Base-by-base conservation (phyloP, 2,113 vertebrate species). In the Eretmochelys imbricata region DNA sequence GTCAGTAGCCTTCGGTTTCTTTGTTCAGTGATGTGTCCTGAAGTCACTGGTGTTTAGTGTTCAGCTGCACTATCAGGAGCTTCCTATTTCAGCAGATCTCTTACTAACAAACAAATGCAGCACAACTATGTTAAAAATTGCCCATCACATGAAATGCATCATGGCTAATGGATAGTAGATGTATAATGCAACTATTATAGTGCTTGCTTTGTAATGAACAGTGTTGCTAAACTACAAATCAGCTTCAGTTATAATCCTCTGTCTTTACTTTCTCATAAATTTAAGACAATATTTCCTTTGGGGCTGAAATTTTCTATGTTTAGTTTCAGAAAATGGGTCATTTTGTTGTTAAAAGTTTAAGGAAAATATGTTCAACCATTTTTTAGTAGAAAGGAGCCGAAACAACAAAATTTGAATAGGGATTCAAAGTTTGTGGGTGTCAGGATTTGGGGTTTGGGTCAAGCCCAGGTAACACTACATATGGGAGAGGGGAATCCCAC, bases 1-100 rank as follows among this genome's bases (percentile, higher is more conserved):
- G 88, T 94, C 85, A 85, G 65, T 88, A 89, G 80, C 85, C 93
- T 89, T 92, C 48, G 24, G 48, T 57, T 72, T 87, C 75, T 80
- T 89, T 49, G 79, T 46, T 10, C 69, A 85, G 11, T 76, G 29
- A 76, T 76, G 76, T 85, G 81, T 90, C 53, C 92, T 95, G 53
- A 91, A 96, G n/a, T 89, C 82, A 87, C 0, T 51, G 53, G 17
- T 82, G 13, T 29, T 29, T 87, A 42, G 46, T 35, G 35, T 57
- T 31, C 38, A 48, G 51, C 85, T 57, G 38, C 20, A 76, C 13
- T 75, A 76, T 51, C 27, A 14, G 42, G 48, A 69, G 72, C 12
- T 91, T 89, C 72, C 90, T 89, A 82, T 72, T 94, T 89, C 17
- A 89, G 51, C 5, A 87, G 89, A 6, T 89, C 81, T 78, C 87